phyloP scores from a whole-genome alignment of 2,797 vertebrate species.

The Chrosomus eos region DNA sequence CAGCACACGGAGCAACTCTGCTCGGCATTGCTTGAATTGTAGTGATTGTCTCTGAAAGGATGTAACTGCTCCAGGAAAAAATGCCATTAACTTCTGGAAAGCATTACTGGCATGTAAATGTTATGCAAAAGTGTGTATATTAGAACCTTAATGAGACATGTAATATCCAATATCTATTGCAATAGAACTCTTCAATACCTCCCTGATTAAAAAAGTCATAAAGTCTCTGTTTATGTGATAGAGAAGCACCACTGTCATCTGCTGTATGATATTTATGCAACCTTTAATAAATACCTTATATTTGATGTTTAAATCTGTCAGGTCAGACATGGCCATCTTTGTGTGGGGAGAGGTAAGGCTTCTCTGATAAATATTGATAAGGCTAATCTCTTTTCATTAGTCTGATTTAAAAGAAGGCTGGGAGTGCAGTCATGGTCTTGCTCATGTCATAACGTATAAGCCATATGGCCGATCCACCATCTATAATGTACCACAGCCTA shows the following conservation, averaged over 20 bases:
- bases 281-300: slow-evolving; percentile 23
- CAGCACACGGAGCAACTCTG: neutral
- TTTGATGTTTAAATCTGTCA: slow-evolving; percentile 37
- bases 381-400: slow-evolving; percentile 57
- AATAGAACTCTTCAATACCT: slow-evolving; percentile 15
- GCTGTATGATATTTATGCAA: slow-evolving; percentile 32
- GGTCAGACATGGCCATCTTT: neutral
- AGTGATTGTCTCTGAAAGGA: slow-evolving; percentile 33
- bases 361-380: slow-evolving; percentile 56
- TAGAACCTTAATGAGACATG: slow-evolving; percentile 25
- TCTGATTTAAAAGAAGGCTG: slow-evolving; percentile 49
- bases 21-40: slow-evolving; percentile 26
- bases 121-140: slow-evolving; percentile 44
- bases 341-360: neutral
- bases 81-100: slow-evolving; percentile 39
- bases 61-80: slow-evolving; percentile 40
- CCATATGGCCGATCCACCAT: slow-evolving; percentile 48
- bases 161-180: slow-evolving; percentile 39
- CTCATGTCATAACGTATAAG: slow-evolving; percentile 54
- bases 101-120: slow-evolving; percentile 41
- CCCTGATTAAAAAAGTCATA: slow-evolving; percentile 10
- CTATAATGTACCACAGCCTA: slow-evolving; percentile 34
- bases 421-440: slow-evolving; percentile 42
- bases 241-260: neutral
- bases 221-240: slow-evolving; percentile 15